These are phyloP conservation scores for Lepisosteus oculatus DNA, from an alignment of 2,113 vertebrate species.

Conservation along the genomic window DNA sequence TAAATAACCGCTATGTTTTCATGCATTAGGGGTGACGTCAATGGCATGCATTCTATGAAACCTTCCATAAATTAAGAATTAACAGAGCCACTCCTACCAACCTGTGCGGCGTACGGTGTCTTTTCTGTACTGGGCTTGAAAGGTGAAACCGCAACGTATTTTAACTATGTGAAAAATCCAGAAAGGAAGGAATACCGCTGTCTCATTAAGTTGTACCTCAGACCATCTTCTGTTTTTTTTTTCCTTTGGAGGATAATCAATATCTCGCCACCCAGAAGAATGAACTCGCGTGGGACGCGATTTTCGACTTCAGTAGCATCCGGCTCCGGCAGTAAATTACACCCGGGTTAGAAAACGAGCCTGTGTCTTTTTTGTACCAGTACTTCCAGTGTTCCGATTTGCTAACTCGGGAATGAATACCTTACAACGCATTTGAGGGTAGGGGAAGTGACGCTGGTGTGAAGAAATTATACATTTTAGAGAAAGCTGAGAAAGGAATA, in stretches of 20 bases:
- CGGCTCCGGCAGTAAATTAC: constrained; percentile 3
- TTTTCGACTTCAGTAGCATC: neutral
- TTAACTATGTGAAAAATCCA: too few relatives aligned
- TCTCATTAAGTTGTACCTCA: too few relatives aligned
- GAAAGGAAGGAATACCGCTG: too few relatives aligned
- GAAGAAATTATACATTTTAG: too few relatives aligned
- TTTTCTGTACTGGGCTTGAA: neutral
- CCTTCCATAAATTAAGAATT: constrained; percentile 3
- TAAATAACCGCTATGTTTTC: neutral
- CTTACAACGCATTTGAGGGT: too few relatives aligned
- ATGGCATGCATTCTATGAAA: constrained; percentile 1
- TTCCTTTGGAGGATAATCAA: neutral
- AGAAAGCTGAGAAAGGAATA: too few relatives aligned
- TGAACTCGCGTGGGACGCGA: constrained; percentile 10
- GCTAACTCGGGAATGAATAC: too few relatives aligned
- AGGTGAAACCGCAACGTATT: too few relatives aligned
- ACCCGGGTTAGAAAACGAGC: neutral
- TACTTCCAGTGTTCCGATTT: too few relatives aligned
- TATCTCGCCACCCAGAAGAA: neutral
- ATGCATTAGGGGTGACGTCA: neutral
- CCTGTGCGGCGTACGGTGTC: constrained; percentile 10
- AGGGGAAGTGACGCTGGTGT: too few relatives aligned
- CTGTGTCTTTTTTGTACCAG: too few relatives aligned
- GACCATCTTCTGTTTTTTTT: neutral
- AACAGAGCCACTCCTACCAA: constrained; percentile 16